Evolutionary conservation across 1,140 invertebrate genomes (phyloP).

Genomic region (Zaprionus kolodkinae): DNA sequence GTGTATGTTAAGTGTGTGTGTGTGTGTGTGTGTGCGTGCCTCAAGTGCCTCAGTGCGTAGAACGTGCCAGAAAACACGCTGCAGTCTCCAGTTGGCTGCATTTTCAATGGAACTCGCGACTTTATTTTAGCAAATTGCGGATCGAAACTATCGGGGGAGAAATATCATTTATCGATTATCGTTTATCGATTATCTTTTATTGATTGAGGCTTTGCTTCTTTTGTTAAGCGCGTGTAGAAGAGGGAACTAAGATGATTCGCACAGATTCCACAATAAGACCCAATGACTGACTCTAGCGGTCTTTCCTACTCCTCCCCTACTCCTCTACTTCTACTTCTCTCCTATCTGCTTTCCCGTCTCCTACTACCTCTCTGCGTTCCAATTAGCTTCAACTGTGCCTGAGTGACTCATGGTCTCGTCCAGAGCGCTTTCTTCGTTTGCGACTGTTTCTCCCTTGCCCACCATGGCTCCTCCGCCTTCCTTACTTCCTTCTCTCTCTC

Average conservation of each 20-base stretch:
- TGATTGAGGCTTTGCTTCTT: no score
- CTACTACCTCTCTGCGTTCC: no score
- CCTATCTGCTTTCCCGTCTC: no score
- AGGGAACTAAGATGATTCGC: no score
- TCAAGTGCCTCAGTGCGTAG: slow-evolving; percentile 21
- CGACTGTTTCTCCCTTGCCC: not conserved
- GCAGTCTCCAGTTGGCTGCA: not conserved
- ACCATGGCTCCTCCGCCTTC: not conserved
- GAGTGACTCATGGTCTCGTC: no score
- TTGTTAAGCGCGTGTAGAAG: no score
- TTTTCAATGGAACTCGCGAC: not conserved
- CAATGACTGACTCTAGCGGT: no score
- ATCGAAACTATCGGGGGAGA: not conserved
- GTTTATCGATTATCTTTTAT: not conserved
- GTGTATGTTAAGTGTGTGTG: slow-evolving; percentile 18
- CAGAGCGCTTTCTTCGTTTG: not conserved
- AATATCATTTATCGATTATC: not conserved
- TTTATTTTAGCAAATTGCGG: not conserved
- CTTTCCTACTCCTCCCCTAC: no score
- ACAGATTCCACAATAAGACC: no score
- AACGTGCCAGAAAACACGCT: slow-evolving; percentile 26
- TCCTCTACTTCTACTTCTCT: no score
- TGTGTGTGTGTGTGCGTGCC: not conserved
- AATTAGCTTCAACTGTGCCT: no score
- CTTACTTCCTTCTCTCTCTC: no score